These are phyloP conservation scores for Lethrus apterus DNA, from an alignment of 1,140 invertebrate species.

Conservation along the genomic window DNA sequence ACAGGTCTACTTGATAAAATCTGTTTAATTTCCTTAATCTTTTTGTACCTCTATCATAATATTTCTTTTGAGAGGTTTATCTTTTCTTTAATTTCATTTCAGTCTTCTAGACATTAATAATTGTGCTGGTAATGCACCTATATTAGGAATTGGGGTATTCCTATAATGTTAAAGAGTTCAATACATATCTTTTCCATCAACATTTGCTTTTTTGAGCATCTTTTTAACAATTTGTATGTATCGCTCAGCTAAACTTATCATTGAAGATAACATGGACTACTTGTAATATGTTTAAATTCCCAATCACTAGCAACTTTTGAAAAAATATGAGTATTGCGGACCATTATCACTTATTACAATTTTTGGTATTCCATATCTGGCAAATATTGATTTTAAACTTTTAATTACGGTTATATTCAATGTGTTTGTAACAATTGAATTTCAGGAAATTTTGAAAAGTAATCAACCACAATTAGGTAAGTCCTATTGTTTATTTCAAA, in stretches of 20 bases:
- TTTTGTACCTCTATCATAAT: too few species aligned
- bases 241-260: conserved; percentile 42
- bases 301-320: conserved; percentile 27
- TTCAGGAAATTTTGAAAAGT: conserved; percentile 26
- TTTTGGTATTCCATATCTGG: conserved; percentile 8
- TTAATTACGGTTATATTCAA: too few species aligned
- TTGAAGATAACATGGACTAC: conserved; percentile 39
- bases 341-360: conserved; percentile 9
- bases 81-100: too few species aligned
- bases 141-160: too few species aligned
- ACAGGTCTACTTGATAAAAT: too few species aligned
- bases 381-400: conserved; percentile 12
- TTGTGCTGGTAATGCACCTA: too few species aligned
- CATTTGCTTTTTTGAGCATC: conserved; percentile 27
- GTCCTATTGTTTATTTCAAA: conserved; percentile 36
- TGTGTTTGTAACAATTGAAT: too few species aligned
- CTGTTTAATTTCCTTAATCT: too few species aligned
- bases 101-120: too few species aligned
- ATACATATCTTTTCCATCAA: too few species aligned
- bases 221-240: conserved; percentile 32
- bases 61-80: too few species aligned
- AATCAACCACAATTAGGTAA: conserved; percentile 26
- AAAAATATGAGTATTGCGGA: conserved; percentile 11
- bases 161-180: too few species aligned
- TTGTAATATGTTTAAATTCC: conserved; percentile 36